Percentiles rank a stretch among this genome's conserved stretches.
These are phyloP conservation scores for Rafetus swinhoei DNA, from an alignment of 2,113 vertebrate species.

Conservation along the genomic window DNA sequence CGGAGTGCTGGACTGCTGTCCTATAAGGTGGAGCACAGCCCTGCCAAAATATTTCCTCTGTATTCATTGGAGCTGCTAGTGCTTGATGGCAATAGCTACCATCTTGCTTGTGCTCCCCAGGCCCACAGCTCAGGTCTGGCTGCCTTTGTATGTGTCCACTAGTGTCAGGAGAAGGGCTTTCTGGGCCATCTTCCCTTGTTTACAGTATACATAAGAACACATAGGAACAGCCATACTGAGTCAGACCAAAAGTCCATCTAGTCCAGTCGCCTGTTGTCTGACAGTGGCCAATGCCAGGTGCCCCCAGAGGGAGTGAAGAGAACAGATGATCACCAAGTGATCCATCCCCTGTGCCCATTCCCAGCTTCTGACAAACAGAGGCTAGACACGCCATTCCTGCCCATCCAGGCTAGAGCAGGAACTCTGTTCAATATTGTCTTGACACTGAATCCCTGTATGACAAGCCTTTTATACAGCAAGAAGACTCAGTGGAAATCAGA, in stretches of 20 bases:
- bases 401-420: background rate
- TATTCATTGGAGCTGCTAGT: background rate
- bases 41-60: background rate
- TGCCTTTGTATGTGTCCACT: background rate
- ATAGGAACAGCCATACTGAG: no score
- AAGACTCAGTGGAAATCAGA: background rate
- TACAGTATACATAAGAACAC: background rate
- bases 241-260: no score
- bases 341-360: no score
- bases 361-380: no score
- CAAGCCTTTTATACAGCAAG: background rate
- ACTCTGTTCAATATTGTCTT: background rate
- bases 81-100: background rate
- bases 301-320: no score
- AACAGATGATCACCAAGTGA: no score
- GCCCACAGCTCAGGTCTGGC: accelerated
- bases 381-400: no score
- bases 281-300: no score
- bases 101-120: background rate
- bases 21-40: background rate
- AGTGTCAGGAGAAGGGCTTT: background rate
- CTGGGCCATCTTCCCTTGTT: background rate
- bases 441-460: background rate
- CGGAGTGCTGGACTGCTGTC: background rate
- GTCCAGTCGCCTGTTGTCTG: no score